A percentile compares a stretch with the other conserved stretches of the same genome.
phyloP scores from a whole-genome alignment of 2,797 vertebrate species.

The Pangasius larnaudii region DNA sequence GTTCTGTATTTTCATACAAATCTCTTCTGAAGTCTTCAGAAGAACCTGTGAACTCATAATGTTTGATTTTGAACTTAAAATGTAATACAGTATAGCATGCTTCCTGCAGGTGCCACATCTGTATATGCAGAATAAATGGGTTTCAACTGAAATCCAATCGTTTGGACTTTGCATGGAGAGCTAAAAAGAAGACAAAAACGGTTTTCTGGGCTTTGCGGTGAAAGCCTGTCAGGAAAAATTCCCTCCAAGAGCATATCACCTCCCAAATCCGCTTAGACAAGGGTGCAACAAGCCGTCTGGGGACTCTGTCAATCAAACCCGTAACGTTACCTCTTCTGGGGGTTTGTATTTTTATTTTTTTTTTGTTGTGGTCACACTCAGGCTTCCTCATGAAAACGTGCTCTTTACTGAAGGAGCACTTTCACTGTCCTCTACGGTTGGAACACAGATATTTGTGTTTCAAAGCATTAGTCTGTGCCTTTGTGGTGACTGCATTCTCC shows the following conservation, averaged over 20 bases:
- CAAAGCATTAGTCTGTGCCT: conserved; percentile 41
- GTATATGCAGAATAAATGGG: conserved; percentile 17
- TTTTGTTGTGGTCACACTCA: conserved; percentile 67
- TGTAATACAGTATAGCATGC: neutral
- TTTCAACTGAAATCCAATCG: conserved; percentile 43
- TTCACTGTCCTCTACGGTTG: conserved; percentile 46
- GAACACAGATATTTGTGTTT: conserved; percentile 48
- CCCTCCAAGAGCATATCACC: conserved; percentile 59
- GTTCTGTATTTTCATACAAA: neutral
- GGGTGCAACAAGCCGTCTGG: conserved; percentile 61
- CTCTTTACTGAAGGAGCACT: conserved; percentile 24
- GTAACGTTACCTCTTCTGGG: conserved; percentile 59
- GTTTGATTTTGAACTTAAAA: neutral
- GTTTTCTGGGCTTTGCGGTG: conserved; percentile 44
- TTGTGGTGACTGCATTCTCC: conserved; percentile 28
- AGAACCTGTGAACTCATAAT: neutral
- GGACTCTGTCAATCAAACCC: conserved; percentile 67
- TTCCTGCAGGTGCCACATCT: conserved; percentile 14
- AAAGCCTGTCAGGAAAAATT: conserved; percentile 60
- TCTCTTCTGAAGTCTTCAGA: neutral
- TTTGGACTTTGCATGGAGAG: conserved; percentile 35
- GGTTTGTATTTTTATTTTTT: conserved; percentile 57
- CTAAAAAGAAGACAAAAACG: conserved; percentile 58
- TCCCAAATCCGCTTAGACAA: conserved; percentile 64
- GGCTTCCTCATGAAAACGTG: conserved; percentile 61